A percentile compares a stretch with the other conserved stretches of the same genome.
phyloP scores from a whole-genome alignment of 2,888 invertebrate genomes.

The Agrochola circellaris region DNA sequence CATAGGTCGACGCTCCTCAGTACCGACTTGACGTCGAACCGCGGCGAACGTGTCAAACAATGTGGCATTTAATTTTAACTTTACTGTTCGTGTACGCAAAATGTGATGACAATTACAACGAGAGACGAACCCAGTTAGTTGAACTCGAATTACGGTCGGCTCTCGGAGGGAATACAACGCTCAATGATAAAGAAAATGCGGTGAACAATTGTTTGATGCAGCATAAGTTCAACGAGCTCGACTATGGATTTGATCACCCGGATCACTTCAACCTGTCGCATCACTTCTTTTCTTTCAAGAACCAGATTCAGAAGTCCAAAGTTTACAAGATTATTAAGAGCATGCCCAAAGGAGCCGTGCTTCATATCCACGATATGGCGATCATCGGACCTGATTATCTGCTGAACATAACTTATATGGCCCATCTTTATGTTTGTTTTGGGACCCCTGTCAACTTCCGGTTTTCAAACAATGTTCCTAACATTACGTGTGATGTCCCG shows the following conservation, averaged over 20 bases:
- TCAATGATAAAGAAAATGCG: slow-evolving; percentile 86
- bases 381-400: slow-evolving; percentile 92
- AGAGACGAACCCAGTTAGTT: slow-evolving; percentile 84
- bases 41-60: slow-evolving; percentile 23
- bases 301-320: slow-evolving; percentile 90
- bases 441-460: slow-evolving; percentile 67
- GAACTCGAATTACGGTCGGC: slow-evolving; percentile 84
- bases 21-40: slow-evolving; percentile 17
- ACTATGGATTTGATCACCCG: slow-evolving; percentile 89
- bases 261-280: slow-evolving; percentile 91
- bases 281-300: slow-evolving; percentile 92
- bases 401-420: slow-evolving; percentile 91
- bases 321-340: slow-evolving; percentile 92
- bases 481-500: slow-evolving; percentile 67
- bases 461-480: slow-evolving; percentile 78
- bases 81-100: slow-evolving; percentile 49
- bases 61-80: slow-evolving; percentile 45
- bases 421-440: slow-evolving; percentile 91
- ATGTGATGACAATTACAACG: slow-evolving; percentile 70
- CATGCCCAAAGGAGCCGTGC: slow-evolving; percentile 94
- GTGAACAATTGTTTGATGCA: slow-evolving; percentile 91
- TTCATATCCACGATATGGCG: slow-evolving; percentile 93
- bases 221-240: slow-evolving; percentile 89
- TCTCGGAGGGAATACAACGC: slow-evolving; percentile 88
- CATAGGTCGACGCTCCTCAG: slow-evolving; percentile 52